Conservation (phyloP, 2,113 vertebrate species). For the Lycaon pictus region DNA sequence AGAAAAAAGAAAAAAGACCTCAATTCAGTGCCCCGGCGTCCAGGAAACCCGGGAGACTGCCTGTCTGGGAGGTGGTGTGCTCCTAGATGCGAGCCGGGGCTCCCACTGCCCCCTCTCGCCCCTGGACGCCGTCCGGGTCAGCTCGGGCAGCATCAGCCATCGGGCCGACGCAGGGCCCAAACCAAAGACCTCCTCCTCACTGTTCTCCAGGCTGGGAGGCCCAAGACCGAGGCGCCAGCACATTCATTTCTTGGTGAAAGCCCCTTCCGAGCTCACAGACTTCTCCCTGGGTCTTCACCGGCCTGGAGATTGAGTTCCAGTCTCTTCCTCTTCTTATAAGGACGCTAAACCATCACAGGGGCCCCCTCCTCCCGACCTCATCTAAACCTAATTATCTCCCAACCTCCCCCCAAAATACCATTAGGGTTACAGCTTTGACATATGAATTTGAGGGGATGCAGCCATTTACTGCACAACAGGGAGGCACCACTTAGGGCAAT, state of each 20-base stretch:
- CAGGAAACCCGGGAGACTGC: neutral
- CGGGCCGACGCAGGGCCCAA: neutral
- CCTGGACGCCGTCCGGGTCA: too few relatives aligned
- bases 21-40: neutral
- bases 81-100: neutral
- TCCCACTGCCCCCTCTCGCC: neutral
- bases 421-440: neutral
- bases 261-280: neutral
- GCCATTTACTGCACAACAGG: neutral
- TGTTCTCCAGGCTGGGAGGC: neutral
- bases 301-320: neutral
- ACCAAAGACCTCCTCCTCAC: neutral
- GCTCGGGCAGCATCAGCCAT: too few relatives aligned
- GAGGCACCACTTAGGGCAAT: too few relatives aligned
- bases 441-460: neutral
- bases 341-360: neutral
- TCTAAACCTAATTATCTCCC: neutral
- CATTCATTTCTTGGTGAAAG: neutral
- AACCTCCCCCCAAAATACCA: neutral
- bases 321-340: neutral
- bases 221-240: neutral
- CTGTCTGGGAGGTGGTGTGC: neutral
- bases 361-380: neutral
- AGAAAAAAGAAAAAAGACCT: neutral
- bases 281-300: neutral